Base-by-base conservation (phyloP, 2,113 vertebrate species). In the Romanogobio albipinnatus region DNA sequence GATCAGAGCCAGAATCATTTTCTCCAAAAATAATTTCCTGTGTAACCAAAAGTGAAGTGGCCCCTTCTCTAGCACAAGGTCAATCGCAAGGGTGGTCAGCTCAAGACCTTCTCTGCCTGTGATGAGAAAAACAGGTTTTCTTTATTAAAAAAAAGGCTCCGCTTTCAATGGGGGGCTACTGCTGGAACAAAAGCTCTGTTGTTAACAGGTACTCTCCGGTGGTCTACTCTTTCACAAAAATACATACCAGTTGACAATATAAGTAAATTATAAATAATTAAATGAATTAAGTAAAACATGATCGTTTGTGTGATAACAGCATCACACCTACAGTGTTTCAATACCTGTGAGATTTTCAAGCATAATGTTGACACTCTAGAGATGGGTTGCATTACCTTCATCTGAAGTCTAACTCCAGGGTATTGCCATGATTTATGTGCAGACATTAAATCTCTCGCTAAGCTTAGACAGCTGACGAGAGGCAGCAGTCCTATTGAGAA, bases 111-210 rank as follows among this genome's bases (percentile, higher is more conserved):
- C 47, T 29, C 39, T 74, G 66, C 29, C 64, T 71, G 76, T 85
- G 68, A 85, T 81, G 66, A 85, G 76, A 81, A 79, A 85, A 85
- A 74, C 66, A 74, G 84, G 56, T 73, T 79, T 80, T 70, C 66
- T 51, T 39, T 81, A 81, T 81, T 66, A 49, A 81, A 81, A 66
- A 61, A 59, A 76, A 9, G 66, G 74, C 68, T 85, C 84, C 62
- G 39, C 58, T 85, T 81, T 73, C 84, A 58, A 49, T 74, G 29
- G 76, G 45, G 78, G 70, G 24, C 58, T 85, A 85, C 77, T 62
- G 64, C 36, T 62, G 43, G 53, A 36, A 85, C 84, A 85, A 85
- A 62, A 74, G 84, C 39, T 71, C 39, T 58, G 77, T 80, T 85
- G 84, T 81, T 78, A 36, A 71, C 39, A 59, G 45, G 19, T 64